Evolutionary conservation across 64 coral and sea anemone species (phyloP), one percentile per base, ranked within the genome.

Genomic region (Pocillopora damicornis): DNA sequence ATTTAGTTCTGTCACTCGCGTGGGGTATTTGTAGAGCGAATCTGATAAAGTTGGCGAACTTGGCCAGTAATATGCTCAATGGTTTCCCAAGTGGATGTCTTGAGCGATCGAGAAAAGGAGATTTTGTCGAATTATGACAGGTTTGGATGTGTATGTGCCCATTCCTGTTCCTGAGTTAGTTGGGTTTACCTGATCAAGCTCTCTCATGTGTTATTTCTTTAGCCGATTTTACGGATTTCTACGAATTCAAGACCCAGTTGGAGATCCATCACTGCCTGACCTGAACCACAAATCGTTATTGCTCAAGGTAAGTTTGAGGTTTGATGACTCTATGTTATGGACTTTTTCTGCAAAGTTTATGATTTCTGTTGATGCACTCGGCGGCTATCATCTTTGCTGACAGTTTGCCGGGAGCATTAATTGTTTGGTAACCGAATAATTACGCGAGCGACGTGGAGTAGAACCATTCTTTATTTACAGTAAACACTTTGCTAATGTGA

Each of bases 91-190:
- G 94, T 97, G 79, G 94, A 97, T 89, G 90, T 97, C 83, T 77
- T 97, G 90, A 97, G 88, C 92, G 94, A 97, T 89, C 94, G 94
- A 91, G 94, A 97, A 78, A 97, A 97, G 76, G 94, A 97, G 71
- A 73, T 97, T 79, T 88, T 97, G 74, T 82, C 94, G 63, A 97
- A 97, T 77, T 97, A 97, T 90, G 94, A 97, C 92, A 97, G 94
- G 94, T 97, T 83, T 79, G 89, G 13, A 37, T 61, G 35, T 76
- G 72, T 16, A 75, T 75, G 36, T 36, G 58, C 72, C 17, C 37
- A 58, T 76, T 87, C 12, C 26, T 20, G 15, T 87, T 18, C 51
- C 22, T 68, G 42, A 60, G 10, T 59, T 26, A 72, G 18, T 77
- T 76, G 15, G 58, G 73, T 77, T 37, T 26, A 1, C 17, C 83